Conservation (phyloP, 2,113 vertebrate genomes). For the Ascaphus truei region DNA sequence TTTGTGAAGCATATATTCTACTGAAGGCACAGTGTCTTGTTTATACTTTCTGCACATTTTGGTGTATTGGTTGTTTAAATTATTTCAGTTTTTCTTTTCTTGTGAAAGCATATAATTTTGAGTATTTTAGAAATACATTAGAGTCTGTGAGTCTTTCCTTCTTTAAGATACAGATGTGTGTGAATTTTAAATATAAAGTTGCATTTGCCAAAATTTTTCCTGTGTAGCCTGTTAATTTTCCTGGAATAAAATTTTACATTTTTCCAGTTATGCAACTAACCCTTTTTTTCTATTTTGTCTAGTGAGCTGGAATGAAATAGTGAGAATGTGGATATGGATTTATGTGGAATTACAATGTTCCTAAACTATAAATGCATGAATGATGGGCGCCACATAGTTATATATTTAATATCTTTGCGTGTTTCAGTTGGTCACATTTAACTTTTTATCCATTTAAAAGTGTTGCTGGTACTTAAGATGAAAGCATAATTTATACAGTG, state of each 20-base stretch:
- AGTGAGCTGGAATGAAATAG: slow-evolving; percentile 63
- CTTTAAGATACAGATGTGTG: slow-evolving; percentile 96
- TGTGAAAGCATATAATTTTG: slow-evolving; percentile 98
- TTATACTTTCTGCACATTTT: slow-evolving; percentile 97
- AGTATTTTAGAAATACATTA: slow-evolving; percentile 97
- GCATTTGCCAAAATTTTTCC: slow-evolving; percentile 98
- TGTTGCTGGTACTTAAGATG: not conserved
- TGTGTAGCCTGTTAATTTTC: slow-evolving; percentile 98
- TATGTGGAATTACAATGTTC: slow-evolving; percentile 57
- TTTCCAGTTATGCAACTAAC: slow-evolving; percentile 79
- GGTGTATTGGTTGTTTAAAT: slow-evolving; percentile 94
- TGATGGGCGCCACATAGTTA: slow-evolving; percentile 53
- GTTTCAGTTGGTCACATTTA: no score
- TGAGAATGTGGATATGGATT: slow-evolving; percentile 55
- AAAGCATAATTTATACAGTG: no score
- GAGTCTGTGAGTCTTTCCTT: slow-evolving; percentile 98
- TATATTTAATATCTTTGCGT: no score
- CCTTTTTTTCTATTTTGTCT: slow-evolving; percentile 64
- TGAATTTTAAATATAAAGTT: slow-evolving; percentile 98
- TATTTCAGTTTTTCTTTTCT: slow-evolving; percentile 84
- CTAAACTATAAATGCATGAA: slow-evolving; percentile 60
- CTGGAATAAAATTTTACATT: slow-evolving; percentile 97
- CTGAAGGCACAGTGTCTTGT: slow-evolving; percentile 97
- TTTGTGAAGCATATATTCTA: slow-evolving; percentile 92
- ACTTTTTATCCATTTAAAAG: not conserved